A percentile compares a stretch with the other conserved stretches of the same genome.
phyloP scores from a whole-genome alignment of 2,113 vertebrate genomes.

The Mormyrus iriodes region DNA sequence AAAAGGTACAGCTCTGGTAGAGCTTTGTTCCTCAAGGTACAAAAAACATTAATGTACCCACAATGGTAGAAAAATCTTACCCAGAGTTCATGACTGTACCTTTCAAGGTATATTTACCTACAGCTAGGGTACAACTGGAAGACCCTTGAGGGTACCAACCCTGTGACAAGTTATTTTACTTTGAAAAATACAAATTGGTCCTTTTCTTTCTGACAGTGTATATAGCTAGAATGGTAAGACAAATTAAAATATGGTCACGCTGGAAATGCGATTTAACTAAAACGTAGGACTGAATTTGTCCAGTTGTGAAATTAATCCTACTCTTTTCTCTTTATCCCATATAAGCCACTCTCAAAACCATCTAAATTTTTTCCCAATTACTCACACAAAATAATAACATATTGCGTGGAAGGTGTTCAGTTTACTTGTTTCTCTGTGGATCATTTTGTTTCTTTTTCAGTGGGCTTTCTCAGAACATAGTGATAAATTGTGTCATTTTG shows the following conservation, averaged over 20 bases:
- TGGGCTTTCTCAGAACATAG: neutral
- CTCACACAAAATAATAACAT: neutral
- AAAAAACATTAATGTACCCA: no score
- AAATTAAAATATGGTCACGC: neutral
- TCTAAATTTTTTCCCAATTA: neutral
- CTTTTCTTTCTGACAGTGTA: neutral
- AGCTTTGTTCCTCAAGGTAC: no score
- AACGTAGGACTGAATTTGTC: neutral
- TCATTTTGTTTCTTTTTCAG: neutral
- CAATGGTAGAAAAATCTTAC: no score
- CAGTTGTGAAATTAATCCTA: conserved; percentile 5
- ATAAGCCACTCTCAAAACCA: neutral
- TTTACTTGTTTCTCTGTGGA: neutral
- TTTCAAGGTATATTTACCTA: no score
- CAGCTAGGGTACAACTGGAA: neutral
- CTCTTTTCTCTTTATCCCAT: neutral
- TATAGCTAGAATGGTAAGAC: neutral
- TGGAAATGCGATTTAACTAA: neutral
- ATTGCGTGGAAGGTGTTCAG: no score
- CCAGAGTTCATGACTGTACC: no score
- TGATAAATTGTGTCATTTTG: neutral
- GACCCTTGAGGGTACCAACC: neutral
- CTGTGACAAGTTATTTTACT: neutral
- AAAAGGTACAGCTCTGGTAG: no score
- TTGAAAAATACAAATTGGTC: neutral